These are phyloP conservation scores for Brassicogethes aeneus DNA, from an alignment of 2,888 invertebrate genomes.

Conservation along the genomic window DNA sequence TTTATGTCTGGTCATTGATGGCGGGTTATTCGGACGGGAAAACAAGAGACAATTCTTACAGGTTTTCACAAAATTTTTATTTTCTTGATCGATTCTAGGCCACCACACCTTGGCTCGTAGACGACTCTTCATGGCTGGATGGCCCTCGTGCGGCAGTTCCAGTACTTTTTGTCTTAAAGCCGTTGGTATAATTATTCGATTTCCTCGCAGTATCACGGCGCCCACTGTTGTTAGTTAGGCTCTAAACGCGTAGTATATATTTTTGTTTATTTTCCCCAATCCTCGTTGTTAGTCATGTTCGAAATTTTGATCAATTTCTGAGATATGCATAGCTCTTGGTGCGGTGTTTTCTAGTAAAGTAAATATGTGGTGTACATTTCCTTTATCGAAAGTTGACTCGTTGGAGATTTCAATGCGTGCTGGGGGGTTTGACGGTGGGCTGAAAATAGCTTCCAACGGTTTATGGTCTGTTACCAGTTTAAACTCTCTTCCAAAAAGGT, in stretches of 20 bases:
- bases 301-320: too few species aligned
- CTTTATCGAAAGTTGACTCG: slow-evolving; percentile 13
- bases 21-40: slow-evolving; percentile 9
- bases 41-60: slow-evolving; percentile 14
- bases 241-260: too few species aligned
- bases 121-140: slow-evolving; percentile 20
- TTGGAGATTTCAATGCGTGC: slow-evolving; percentile 16
- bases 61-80: slow-evolving; percentile 11
- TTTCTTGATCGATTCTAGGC: slow-evolving; percentile 14
- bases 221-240: neutral
- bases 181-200: neutral
- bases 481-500: slow-evolving; percentile 35
- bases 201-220: neutral
- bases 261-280: too few species aligned
- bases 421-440: slow-evolving; percentile 18
- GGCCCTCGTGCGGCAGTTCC: slow-evolving; percentile 19
- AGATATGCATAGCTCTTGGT: slow-evolving; percentile 14
- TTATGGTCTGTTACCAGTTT: slow-evolving; percentile 28
- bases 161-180: slow-evolving; percentile 6
- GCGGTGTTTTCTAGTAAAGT: slow-evolving; percentile 10
- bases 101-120: slow-evolving; percentile 19
- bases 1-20: slow-evolving; percentile 10
- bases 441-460: too few species aligned
- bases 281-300: too few species aligned
- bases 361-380: slow-evolving; percentile 15